Evolutionary conservation across 1,140 invertebrate genomes (phyloP), one percentile per base, ranked within the genome.

Genomic region (Leptopilina clavipes): DNA sequence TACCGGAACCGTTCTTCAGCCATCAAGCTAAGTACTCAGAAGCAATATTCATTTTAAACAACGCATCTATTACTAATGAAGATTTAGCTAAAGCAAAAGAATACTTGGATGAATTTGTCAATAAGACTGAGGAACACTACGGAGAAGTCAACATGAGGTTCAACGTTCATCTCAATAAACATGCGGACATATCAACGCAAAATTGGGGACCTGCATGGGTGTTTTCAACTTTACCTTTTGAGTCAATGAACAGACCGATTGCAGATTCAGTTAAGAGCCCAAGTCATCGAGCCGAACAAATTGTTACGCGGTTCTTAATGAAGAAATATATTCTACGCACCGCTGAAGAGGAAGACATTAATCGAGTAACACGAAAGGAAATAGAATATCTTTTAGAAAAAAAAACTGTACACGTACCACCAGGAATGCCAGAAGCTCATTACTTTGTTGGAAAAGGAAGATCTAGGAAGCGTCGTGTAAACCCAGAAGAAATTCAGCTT

Each of bases 121-220:
- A 0, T 11, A 1, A 45, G 10, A 72, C 22, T 72, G 14, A 76
- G 17, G 5, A 1, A 31, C 56, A 65, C 22, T 76, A 65, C 59
- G 75, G 71, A 1, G 65, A 72, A 17, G n/a, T 45, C 8, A 65
- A 44, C 7, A 76, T 76, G 71, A 0, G 18, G 2, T 72, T 65
- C 19, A 76, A 76, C 25, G n/a, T 76, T 8, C 74, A 76, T 19
- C 31, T 72, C 31, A 12, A 71, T 3, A 54, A 2, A 5, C 74
- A 76, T 43, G 25, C 25, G 5, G 25, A 1, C 5, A 31, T 11
- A 71, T 14, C 10, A 1, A 71, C 72, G 17, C 10, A 25, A 73
- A 72, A 76, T 18, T 72, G 70, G 71, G 70, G 75, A 12, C 75
- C 75, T 8, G 7, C 72, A 10, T 76, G 75, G 75, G 44, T 1